Base-by-base conservation (phyloP, 2,888 invertebrate genomes). In the Myopa testacea region DNA sequence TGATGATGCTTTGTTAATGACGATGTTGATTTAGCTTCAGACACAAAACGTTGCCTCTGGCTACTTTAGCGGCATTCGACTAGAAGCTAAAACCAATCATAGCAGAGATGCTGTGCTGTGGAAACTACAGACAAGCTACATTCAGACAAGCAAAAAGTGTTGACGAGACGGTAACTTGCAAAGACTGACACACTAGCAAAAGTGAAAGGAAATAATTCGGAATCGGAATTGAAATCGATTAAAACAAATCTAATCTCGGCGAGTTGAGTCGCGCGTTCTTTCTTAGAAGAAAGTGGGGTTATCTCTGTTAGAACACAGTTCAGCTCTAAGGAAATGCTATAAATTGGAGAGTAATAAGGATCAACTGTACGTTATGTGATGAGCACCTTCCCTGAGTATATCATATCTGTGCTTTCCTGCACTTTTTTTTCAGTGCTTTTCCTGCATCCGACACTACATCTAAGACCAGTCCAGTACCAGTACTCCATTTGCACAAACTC, bases 151-250 rank as follows among this genome's bases (percentile, higher is more conserved):
- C 69, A 34, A 12, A 26, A 52, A n/a, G 26, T 26, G 26, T 26
- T 26, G 26, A 26, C 26, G 1, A 2, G 34, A 69, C 34, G 16
- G 26, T n/a, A n/a, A n/a, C n/a, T 10, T 34, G 50, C 26, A 63
- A 19, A 26, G 69, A 52, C 34, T 26, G 69, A 50, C 12, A 19
- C 50, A 50, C 50, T 4, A 4, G n/a, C 45, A 68, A 68, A 68
- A 68, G 67, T 40, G 67, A 69, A 69, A 69, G 52, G 69, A 69
- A 69, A 50, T 45, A n/a, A 45, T 50, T 19, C 19, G n/a, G 68
- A 45, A 69, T 50, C 26, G 16, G 19, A 26, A 26, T n/a, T n/a
- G n/a, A n/a, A 69, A 26, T 50, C 69, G 40, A 7, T 63, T 26
- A 12, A 26, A 52, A 69, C n/a, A 19, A 45, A 37, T 34, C 16